phyloP scores from a whole-genome alignment of 2,797 vertebrate genomes.

The Eutrigla gurnardus region DNA sequence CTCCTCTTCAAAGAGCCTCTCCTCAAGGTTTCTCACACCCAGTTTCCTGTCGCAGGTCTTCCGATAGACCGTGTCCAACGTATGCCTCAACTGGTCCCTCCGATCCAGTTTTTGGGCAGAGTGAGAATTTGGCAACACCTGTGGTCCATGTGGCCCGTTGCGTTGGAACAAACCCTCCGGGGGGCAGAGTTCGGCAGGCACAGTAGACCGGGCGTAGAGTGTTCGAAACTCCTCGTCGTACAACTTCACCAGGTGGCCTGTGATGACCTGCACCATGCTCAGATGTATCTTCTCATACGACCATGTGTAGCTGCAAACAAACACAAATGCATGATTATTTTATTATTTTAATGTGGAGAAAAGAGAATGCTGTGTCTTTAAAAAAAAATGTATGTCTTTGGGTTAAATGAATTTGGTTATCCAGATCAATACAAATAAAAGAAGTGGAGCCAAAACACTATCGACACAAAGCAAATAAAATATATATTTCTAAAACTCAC shows the following conservation, averaged over 20 bases:
- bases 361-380: background rate
- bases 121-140: constrained; percentile 81
- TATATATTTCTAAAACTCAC: background rate
- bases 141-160: constrained; percentile 81
- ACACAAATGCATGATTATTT: constrained; percentile 41
- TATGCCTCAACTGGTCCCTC: constrained; percentile 84
- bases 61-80: constrained; percentile 86
- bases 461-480: background rate
- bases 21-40: constrained; percentile 72
- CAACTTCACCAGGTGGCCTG: constrained; percentile 92
- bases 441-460: background rate
- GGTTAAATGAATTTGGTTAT: background rate
- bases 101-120: constrained; percentile 85
- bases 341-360: background rate
- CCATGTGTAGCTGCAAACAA: constrained; percentile 92
- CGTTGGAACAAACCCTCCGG: constrained; percentile 77
- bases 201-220: constrained; percentile 91
- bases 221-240: constrained; percentile 98
- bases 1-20: constrained; percentile 75
- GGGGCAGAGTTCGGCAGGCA: constrained; percentile 84
- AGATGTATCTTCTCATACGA: constrained; percentile 97
- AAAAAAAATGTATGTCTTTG: background rate
- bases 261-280: constrained; percentile 97
- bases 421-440: background rate
- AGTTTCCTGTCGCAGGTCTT: constrained; percentile 86